Conservation (phyloP, 2,888 invertebrate species). For the Baronia brevicornis region DNA sequence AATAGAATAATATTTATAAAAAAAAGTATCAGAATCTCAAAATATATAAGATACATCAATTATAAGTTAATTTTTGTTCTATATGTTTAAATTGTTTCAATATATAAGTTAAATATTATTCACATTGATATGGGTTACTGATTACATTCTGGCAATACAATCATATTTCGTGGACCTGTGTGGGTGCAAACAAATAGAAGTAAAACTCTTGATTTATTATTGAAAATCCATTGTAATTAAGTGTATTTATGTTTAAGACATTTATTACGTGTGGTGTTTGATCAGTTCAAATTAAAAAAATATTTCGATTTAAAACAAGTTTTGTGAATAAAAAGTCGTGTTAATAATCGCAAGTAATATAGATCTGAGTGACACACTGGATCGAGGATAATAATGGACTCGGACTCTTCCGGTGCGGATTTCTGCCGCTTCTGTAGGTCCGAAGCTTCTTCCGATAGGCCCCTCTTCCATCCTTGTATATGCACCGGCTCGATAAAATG, state of each 20-base stretch:
- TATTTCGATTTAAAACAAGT: too few species aligned
- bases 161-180: constrained; percentile 32
- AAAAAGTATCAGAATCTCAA: too few species aligned
- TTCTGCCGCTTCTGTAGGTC: constrained; percentile 99
- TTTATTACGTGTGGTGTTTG: constrained; percentile 36
- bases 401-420: constrained; percentile 80
- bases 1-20: too few species aligned
- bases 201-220: constrained; percentile 32
- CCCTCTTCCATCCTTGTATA: constrained; percentile 98
- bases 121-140: too few species aligned
- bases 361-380: constrained; percentile 60
- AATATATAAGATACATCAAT: too few species aligned
- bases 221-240: constrained; percentile 38
- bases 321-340: constrained; percentile 18
- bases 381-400: constrained; percentile 65
- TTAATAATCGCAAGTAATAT: constrained; percentile 50
- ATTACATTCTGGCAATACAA: constrained; percentile 29
- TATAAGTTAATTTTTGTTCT: too few species aligned
- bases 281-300: too few species aligned
- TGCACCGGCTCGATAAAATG: constrained; percentile 99
- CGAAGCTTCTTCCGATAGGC: constrained; percentile 93
- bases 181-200: constrained; percentile 49
- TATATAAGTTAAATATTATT: too few species aligned
- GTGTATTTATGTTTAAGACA: constrained; percentile 29
- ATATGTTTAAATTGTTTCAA: too few species aligned